Base-by-base conservation (phyloP, 1,140 invertebrate species). In the Patella vulgata region DNA sequence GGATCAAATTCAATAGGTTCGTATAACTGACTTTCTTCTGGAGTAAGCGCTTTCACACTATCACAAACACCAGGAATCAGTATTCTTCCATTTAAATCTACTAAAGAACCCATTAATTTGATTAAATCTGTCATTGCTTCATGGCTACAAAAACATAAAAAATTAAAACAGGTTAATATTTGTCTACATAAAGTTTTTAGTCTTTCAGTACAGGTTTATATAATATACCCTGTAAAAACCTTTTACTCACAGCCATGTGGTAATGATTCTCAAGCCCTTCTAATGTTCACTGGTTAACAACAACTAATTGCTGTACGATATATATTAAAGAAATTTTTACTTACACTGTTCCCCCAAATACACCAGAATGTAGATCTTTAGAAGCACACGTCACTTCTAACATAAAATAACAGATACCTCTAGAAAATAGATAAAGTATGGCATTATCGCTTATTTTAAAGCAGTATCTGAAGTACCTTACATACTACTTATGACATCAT, bases 281-380 rank as follows among this genome's bases (percentile, higher is more conserved):
- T n/a, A n/a, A n/a, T n/a, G n/a, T n/a, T n/a, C n/a, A n/a, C n/a
- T n/a, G n/a, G n/a, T n/a, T n/a, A n/a, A n/a, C n/a, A n/a, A n/a
- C n/a, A n/a, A n/a, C n/a, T n/a, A n/a, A n/a, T n/a, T n/a, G n/a
- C n/a, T n/a, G n/a, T n/a, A n/a, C n/a, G n/a, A n/a, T n/a, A n/a
- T n/a, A n/a, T n/a, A n/a, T n/a, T n/a, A n/a, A n/a, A n/a, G n/a
- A n/a, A n/a, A n/a, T n/a, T n/a, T n/a, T 11, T 23, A 80, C 82
- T 81, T 78, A 87, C 80, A 87, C 83, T 52, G 91, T 91, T 30
- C 97, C 97, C 23, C 97, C 97, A 87, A 91, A 98, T 3, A 94
- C 89, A 30, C 97, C 97, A 82, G 95, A 97, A 81, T 99, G 97
- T 17, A 99, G 84, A 87, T 99, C 97, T 86, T 95, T 96, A 28